These are phyloP conservation scores for Linyphia triangularis DNA, from an alignment of 2,888 invertebrate genomes.

Conservation along the genomic window DNA sequence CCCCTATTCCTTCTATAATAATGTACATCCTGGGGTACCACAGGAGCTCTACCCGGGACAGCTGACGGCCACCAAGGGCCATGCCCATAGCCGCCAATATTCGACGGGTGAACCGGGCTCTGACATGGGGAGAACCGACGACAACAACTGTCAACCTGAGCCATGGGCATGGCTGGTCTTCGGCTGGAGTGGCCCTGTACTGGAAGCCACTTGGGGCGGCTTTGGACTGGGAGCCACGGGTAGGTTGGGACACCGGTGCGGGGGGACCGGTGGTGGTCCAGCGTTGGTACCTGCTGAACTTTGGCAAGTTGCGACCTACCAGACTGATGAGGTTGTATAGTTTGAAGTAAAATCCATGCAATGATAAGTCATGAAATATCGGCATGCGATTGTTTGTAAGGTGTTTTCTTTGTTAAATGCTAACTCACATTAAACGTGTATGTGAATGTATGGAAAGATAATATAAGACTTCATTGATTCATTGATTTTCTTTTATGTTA, in stretches of 20 bases:
- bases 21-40: conserved; percentile 42
- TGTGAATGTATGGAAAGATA: too few relatives aligned
- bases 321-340: too few relatives aligned
- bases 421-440: too few relatives aligned
- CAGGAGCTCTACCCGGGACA: conserved; percentile 38
- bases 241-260: conserved; percentile 64
- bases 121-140: conserved; percentile 64
- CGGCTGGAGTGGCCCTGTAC: conserved; percentile 37
- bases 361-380: too few relatives aligned
- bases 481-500: too few relatives aligned
- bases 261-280: conserved; percentile 67
- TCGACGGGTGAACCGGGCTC: conserved; percentile 40
- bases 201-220: not conserved
- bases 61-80: conserved; percentile 63
- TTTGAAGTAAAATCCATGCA: too few relatives aligned
- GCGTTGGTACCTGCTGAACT: conserved; percentile 43
- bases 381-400: not conserved
- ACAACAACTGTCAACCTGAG: conserved; percentile 65
- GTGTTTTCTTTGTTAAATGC: too few relatives aligned
- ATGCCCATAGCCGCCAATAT: conserved; percentile 11
- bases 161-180: conserved; percentile 63
- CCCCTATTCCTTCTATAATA: conserved; percentile 55
- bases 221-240: conserved; percentile 61
- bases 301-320: not conserved
- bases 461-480: too few relatives aligned